Percentiles rank a stretch among this genome's conserved stretches.
These are phyloP conservation scores for Periphyllus acericola DNA, from an alignment of 2,888 invertebrate species.

Conservation along the genomic window DNA sequence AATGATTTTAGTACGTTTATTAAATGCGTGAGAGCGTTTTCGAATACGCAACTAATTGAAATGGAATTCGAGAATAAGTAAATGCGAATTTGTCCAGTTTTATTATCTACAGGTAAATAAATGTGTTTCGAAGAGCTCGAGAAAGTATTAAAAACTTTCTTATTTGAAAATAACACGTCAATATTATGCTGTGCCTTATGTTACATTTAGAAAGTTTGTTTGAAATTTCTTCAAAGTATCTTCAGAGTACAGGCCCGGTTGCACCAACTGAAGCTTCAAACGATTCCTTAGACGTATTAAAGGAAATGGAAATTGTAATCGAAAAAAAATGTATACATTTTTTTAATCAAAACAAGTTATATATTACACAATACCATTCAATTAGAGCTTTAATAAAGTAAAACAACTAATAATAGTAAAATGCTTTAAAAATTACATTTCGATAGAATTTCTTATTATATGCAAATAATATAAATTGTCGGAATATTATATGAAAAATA, in stretches of 20 bases:
- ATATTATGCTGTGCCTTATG: not conserved
- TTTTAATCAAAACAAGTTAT: too few species aligned
- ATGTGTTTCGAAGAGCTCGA: not conserved
- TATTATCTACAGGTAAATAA: not conserved
- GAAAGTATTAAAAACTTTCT: conserved; percentile 31
- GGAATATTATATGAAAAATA: too few species aligned
- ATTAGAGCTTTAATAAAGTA: too few species aligned
- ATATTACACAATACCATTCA: too few species aligned
- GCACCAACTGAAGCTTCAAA: not conserved
- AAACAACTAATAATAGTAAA: too few species aligned
- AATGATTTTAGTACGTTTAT: too few species aligned
- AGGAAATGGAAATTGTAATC: not conserved
- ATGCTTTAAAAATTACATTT: too few species aligned
- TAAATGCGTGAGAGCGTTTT: too few species aligned
- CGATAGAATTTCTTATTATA: too few species aligned
- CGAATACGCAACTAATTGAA: not conserved
- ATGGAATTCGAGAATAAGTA: too few species aligned
- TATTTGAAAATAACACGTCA: conserved; percentile 1
- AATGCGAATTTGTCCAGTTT: too few species aligned
- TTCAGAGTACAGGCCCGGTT: not conserved
- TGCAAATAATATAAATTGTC: too few species aligned
- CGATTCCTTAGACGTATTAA: not conserved
- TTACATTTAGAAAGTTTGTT: conserved; percentile 38
- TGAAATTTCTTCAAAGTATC: not conserved
- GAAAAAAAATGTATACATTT: not conserved